Percentiles rank a stretch among this genome's conserved stretches.
Conservation (phyloP, 2,113 vertebrate species). For the Morone saxatilis region DNA sequence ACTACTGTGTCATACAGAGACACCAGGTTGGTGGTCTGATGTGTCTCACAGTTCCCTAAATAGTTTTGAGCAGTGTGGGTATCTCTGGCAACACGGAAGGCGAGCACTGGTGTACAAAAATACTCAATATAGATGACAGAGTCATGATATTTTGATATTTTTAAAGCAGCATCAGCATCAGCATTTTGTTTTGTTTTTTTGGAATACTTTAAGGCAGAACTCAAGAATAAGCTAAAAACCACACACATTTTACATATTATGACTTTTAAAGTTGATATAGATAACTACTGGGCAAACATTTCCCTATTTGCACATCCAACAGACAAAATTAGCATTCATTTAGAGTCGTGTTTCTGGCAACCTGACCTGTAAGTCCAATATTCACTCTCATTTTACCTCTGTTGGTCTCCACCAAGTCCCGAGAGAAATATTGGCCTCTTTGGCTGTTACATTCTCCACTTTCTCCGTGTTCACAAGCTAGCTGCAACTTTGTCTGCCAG, state of each 20-base stretch:
- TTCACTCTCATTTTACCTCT: no score
- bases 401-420: no score
- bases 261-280: background rate
- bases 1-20: background rate
- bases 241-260: background rate
- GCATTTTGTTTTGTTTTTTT: background rate
- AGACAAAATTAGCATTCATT: background rate
- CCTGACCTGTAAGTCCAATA: no score
- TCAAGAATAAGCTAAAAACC: background rate
- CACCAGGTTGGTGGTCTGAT: background rate
- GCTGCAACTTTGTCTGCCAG: background rate
- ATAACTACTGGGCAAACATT: no score
- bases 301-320: background rate
- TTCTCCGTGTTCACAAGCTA: background rate
- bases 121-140: background rate
- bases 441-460: background rate
- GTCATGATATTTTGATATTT: background rate
- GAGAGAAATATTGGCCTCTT: no score
- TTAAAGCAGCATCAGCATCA: background rate
- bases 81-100: background rate
- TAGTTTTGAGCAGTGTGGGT: background rate
- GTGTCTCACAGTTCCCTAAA: background rate
- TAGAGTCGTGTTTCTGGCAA: no score
- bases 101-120: background rate
- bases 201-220: background rate